Base-by-base conservation (phyloP, 2,113 vertebrate species). In the Pardalotus punctatus region DNA sequence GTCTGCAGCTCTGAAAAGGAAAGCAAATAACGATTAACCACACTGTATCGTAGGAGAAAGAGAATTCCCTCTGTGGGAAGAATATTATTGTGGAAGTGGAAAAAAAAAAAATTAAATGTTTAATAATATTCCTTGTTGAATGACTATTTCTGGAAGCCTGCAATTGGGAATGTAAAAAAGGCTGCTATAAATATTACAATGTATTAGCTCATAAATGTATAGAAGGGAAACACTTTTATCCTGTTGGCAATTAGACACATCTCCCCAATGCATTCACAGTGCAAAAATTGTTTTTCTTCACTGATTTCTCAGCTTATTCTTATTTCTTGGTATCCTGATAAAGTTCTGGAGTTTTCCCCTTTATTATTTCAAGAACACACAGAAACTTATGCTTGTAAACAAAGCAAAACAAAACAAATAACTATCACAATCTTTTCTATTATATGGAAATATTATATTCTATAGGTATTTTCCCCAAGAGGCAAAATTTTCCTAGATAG, bases 1-100 rank as follows among this genome's bases (percentile, higher is more conserved):
- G 29, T 86, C 54, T 88, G 42, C n/a, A 92, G 71, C 47, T 95
- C 56, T 90, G 74, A 58, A 88, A 91, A 91, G 27, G 42, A 80
- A 86, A 89, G 40, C 13, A 92, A 81, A 64, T 94, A 90, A 58
- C 70, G 70, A 96, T 88, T 93, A 96, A 19, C 36, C 38, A 61
- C 50, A 54, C 45, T 73, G 25, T 65, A 54, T 66, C 42, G 82
- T 29, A 83, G 45, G 70, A 90, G 36, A 95, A 89, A 87, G 43
- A 81, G 23, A 73, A 85, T 93, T 90, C 35, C 33, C 28, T 91
- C 54, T 43, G 29, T 88, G 81, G 54, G 66, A 94, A 90, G 74
- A 91, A 77, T 91, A 79, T 79, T 89, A 79, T 22, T 57, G 38
- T 72, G 51, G 35, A 29, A 81, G 11, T 12, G 15, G 17, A 93